Conservation (phyloP, 2,113 vertebrate genomes). For the Forbesichthys papilliferus region DNA sequence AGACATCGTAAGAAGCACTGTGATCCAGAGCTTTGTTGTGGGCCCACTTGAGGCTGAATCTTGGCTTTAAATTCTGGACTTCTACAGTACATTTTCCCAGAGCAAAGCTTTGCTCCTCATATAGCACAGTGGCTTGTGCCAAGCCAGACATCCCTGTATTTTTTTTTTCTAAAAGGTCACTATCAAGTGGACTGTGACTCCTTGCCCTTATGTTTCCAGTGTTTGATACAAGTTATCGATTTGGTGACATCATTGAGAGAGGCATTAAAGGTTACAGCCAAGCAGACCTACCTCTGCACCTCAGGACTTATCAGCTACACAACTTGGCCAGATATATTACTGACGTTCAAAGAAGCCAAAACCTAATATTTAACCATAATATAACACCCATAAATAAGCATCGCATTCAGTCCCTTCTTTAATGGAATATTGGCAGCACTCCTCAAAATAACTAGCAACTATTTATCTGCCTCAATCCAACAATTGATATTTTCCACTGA, state of each 20-base stretch:
- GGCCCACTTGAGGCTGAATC: not conserved
- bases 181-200: slow-evolving; percentile 55
- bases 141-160: slow-evolving; percentile 30
- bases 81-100: not conserved
- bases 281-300: slow-evolving; percentile 5
- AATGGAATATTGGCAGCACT: slow-evolving; percentile 31
- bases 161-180: slow-evolving; percentile 69
- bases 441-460: slow-evolving; percentile 22
- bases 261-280: slow-evolving; percentile 65
- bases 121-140: not conserved
- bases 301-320: slow-evolving; percentile 19
- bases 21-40: slow-evolving; percentile 24
- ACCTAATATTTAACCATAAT: slow-evolving; percentile 34
- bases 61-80: slow-evolving; percentile 1
- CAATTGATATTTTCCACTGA: slow-evolving; percentile 23
- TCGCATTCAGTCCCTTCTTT: not conserved
- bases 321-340: slow-evolving; percentile 19
- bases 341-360: slow-evolving; percentile 34
- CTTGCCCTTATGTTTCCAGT: slow-evolving; percentile 60
- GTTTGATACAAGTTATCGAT: slow-evolving; percentile 70
- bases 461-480: slow-evolving; percentile 30
- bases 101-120: not conserved
- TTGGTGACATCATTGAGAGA: slow-evolving; percentile 44
- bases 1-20: slow-evolving; percentile 16
- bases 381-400: slow-evolving; percentile 35